Evolutionary conservation across 2,888 invertebrate species (phyloP).

Genomic region (Drosophila siamana): DNA sequence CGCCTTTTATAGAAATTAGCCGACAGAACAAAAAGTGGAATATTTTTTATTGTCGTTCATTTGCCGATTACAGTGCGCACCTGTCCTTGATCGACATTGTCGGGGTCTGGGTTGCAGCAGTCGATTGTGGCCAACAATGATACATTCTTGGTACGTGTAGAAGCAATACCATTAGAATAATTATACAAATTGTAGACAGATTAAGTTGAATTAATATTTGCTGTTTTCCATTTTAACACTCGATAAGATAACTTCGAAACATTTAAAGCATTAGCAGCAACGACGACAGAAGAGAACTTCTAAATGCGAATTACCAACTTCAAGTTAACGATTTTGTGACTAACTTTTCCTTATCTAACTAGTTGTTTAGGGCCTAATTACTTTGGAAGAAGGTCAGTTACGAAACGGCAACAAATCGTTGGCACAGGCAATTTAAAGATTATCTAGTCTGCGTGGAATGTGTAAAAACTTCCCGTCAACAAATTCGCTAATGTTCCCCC

Average conservation of each 20-base stretch:
- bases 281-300: background rate
- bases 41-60: conserved; percentile 6
- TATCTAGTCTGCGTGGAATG: too few species aligned
- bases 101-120: conserved; percentile 28
- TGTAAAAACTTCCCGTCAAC: too few species aligned
- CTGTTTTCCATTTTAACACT: background rate
- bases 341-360: conserved; percentile 4
- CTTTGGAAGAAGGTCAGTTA: conserved; percentile 1
- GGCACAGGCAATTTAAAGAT: too few species aligned
- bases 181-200: background rate
- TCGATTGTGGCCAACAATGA: conserved; percentile 1
- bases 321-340: background rate
- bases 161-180: background rate
- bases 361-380: background rate
- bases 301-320: background rate
- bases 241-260: conserved; percentile 10
- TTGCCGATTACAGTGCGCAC: conserved; percentile 21
- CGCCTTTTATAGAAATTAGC: conserved; percentile 37
- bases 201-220: background rate
- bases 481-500: too few species aligned
- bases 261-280: background rate
- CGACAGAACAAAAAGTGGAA: conserved; percentile 19
- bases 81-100: conserved; percentile 46
- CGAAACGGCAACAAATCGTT: background rate
- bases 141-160: background rate